Evolutionary conservation across 2,888 invertebrate species (phyloP), one percentile per base, ranked within the genome.

Genomic region (Hetaerina titia): DNA sequence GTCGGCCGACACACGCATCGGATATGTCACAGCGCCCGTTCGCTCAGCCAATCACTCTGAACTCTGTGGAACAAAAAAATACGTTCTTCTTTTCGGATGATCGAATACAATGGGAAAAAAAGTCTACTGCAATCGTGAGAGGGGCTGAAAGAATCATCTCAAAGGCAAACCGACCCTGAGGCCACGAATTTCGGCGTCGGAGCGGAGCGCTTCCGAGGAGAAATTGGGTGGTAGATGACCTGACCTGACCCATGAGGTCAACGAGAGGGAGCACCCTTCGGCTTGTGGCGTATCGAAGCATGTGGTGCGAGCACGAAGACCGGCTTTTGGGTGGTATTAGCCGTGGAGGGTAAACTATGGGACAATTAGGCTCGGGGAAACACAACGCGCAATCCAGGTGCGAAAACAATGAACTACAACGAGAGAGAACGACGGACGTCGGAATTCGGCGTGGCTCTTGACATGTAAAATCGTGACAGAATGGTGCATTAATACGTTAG

Each of bases 221-320:
- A 69, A 92, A 92, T 25, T 92, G 92, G 89, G 89, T 89, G 56
- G 5, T 89, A 56, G 89, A 57, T 89, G n/a, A n/a, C 89, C 57
- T 89, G 89, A 89, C 89, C 89, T 56, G 89, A 89, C 57, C 58
- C 81, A 19, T 56, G 57, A 69, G 92, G 92, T 92, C 92, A 90
- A 90, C 56, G 74, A 74, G 92, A 64, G 22, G 69, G 63, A 31
- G 81, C 11, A 31, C 15, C 25, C 31, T 25, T 11, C 13, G 31
- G 31, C n/a, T 17, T 22, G 7, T 22, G 13, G 2, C 31, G 4
- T 11, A 64, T 74, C 56, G 92, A 92, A 69, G 22, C 69, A 69
- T 90, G 25, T 25, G 90, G 90, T 58, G 60, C 22, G 60, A 25
- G n/a, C 58, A 58, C 25, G 58, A 60, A n/a, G 25, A 60, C 60